Conservation (phyloP, 2,113 vertebrate genomes). For the Melozone crissalis region DNA sequence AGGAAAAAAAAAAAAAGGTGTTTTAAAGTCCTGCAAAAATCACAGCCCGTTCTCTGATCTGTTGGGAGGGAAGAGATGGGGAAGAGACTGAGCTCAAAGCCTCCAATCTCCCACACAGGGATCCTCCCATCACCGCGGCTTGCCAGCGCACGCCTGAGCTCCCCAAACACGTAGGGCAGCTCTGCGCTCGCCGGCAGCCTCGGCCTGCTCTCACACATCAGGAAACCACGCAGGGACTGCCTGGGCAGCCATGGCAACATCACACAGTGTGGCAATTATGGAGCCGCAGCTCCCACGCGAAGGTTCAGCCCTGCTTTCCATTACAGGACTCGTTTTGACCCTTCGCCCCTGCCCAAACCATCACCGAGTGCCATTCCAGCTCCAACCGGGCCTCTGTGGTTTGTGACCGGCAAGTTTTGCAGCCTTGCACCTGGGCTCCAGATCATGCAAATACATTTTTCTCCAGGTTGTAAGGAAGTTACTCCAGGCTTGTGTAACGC, state of each 20-base stretch:
- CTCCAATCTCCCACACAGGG: neutral
- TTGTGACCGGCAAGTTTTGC: neutral
- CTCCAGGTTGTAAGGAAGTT: neutral
- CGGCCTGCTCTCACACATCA: slow-evolving; percentile 38
- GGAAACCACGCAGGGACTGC: slow-evolving; percentile 36
- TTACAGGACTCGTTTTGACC: neutral
- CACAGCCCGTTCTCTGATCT: neutral
- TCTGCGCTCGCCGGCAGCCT: neutral
- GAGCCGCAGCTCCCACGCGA: slow-evolving; percentile 6
- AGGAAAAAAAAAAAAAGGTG: too few species aligned
- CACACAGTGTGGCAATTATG: slow-evolving; percentile 43
- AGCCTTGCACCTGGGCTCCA: neutral
- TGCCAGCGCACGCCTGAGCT: slow-evolving; percentile 60
- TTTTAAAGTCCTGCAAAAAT: neutral
- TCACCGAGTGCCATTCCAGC: neutral
- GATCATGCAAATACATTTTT: neutral
- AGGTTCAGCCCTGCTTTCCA: slow-evolving; percentile 14
- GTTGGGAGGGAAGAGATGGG: neutral
- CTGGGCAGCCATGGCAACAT: slow-evolving; percentile 60
- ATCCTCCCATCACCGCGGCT: slow-evolving; percentile 4
- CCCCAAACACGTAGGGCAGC: slow-evolving; percentile 50
- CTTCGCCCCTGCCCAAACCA: neutral
- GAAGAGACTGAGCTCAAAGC: neutral
- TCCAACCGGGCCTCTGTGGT: neutral
- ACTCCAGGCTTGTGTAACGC: neutral